Base-by-base conservation (phyloP, 1,140 invertebrate species). In the Centruroides vittatus region DNA sequence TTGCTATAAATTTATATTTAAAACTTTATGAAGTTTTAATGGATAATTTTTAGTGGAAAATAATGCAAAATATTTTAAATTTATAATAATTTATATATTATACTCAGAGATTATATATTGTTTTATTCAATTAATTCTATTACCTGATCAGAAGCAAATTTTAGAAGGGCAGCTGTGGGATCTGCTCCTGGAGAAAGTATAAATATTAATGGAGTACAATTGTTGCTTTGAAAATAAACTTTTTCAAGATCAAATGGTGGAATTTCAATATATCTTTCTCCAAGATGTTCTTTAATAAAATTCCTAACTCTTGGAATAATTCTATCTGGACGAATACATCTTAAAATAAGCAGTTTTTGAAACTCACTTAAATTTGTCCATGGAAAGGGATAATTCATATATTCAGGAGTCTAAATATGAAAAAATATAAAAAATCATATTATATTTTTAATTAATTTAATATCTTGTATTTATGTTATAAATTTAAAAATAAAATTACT, bases 251-350 rank as follows among this genome's bases (percentile, higher is more conserved):
- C 78, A 73, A 79, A 79, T 12, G 78, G 75, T 36, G 78, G 78
- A 12, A 78, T 76, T 65, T 80, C 78, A 50, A 79, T 76, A 67
- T 75, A 80, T 51, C 73, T 72, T 66, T 75, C 72, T 36, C 78
- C 79, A 49, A 79, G 67, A 63, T 74, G 73, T 61, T 74, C 70
- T 41, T 71, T 70, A 5, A 81, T 78, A 72, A 79, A 81, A 13
- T 76, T 73, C 70, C 89, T 84, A 4, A 94, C 79, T 0, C 84
- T 86, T 9, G 90, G 86, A 35, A 93, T 80, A 59, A 95, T 80
- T 80, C 94, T 70, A 66, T 80, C 78, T 4, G 78, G 75, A 23
- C 78, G 69, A 9, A 80, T 68, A 67, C 76, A 78, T 48, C 78
- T 69, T 10, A 80, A 70, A n/a, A 80, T 67, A 48, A 78, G 69